Percentiles rank a stretch among this genome's conserved stretches.
These are phyloP conservation scores for Cotesia glomerata DNA, from an alignment of 1,140 invertebrate species.

Conservation along the genomic window DNA sequence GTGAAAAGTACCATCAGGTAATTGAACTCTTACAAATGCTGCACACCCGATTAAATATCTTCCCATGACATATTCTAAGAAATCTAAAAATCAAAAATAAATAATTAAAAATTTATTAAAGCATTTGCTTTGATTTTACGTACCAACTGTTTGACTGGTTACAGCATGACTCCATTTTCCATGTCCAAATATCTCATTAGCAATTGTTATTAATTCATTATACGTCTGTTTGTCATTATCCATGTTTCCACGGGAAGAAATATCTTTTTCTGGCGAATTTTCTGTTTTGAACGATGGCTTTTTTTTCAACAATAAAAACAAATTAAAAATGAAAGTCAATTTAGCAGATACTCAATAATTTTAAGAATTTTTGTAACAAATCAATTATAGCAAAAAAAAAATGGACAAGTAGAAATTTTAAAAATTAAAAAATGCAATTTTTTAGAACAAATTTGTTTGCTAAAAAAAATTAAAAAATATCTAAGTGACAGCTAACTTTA, in stretches of 20 bases:
- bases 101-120: background rate
- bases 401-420: too few species aligned
- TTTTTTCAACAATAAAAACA: background rate
- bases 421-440: too few species aligned
- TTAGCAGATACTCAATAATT: too few species aligned
- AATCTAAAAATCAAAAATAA: conserved; percentile 37
- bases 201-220: conserved; percentile 39
- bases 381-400: too few species aligned
- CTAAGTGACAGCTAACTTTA: too few species aligned
- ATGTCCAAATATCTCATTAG: conserved; percentile 44
- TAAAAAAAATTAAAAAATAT: too few species aligned
- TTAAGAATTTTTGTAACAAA: too few species aligned
- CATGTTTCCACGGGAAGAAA: background rate
- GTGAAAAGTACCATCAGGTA: conserved; percentile 45
- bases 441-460: too few species aligned
- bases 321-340: background rate
- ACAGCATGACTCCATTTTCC: conserved; percentile 47
- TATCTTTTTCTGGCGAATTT: background rate
- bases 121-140: background rate
- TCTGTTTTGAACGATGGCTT: background rate
- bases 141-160: conserved; percentile 47
- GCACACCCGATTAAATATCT: conserved; percentile 43
- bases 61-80: conserved; percentile 35
- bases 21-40: conserved; percentile 41
- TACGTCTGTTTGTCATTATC: background rate